Percentiles rank a stretch among this genome's conserved stretches.
Evolutionary conservation across 2,888 invertebrate species (phyloP).

Genomic region (Hyppa rectilinea): DNA sequence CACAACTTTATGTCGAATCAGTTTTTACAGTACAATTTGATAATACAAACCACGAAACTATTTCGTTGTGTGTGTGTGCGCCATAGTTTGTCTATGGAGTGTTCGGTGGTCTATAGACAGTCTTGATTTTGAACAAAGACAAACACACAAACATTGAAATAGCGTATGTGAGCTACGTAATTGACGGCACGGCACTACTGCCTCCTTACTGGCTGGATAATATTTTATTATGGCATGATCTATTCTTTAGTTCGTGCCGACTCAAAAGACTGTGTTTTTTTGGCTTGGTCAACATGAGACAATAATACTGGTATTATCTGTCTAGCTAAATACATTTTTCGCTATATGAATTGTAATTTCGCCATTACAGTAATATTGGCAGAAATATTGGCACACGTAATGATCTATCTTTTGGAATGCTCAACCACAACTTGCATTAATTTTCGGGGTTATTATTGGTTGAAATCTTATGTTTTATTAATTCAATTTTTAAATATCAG

Average conservation of each 20-base stretch:
- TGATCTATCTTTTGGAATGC: neutral
- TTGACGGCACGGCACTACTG: neutral
- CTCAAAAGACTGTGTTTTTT: no score
- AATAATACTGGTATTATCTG: neutral
- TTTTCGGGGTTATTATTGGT: no score
- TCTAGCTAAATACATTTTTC: neutral
- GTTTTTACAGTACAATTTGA: neutral
- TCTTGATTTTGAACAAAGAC: conserved; percentile 5
- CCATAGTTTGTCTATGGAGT: neutral
- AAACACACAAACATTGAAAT: no score
- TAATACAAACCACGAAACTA: no score
- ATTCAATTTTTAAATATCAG: neutral
- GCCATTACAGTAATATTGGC: no score
- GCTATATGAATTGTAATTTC: neutral
- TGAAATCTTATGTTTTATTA: neutral
- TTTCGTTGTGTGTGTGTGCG: neutral
- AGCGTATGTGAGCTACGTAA: neutral
- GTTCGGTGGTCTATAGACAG: neutral
- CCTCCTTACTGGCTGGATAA: neutral
- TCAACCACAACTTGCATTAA: neutral
- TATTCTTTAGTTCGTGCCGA: neutral
- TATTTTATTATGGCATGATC: neutral
- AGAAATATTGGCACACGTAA: neutral
- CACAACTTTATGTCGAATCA: neutral
- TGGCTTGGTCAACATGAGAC: neutral